Percentiles rank a stretch among this genome's conserved stretches.
Conservation (phyloP, 2,113 vertebrate species). For the Rousettus leschenaultii region DNA sequence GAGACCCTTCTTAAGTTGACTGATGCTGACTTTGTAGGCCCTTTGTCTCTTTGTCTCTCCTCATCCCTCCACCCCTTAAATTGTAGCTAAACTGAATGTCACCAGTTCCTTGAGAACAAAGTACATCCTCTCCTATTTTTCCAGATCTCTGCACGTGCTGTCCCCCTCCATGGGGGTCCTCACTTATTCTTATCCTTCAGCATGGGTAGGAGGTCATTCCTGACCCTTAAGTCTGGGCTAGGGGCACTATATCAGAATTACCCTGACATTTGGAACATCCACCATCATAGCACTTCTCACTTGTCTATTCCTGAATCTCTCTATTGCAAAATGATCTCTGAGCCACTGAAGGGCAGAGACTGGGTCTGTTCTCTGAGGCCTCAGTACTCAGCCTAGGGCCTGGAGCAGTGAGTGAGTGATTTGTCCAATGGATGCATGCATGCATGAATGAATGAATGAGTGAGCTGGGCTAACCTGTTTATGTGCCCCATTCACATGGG, state of each 20-base stretch:
- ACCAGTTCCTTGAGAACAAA: not conserved
- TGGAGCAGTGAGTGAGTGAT: not conserved
- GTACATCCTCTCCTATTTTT: not conserved
- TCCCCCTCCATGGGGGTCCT: too few relatives aligned
- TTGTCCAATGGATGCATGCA: not conserved
- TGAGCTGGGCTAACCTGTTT: too few relatives aligned
- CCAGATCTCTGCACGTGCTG: fast-evolving
- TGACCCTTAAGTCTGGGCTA: not conserved
- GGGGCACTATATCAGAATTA: not conserved
- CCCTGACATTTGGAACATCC: not conserved
- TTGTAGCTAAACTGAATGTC: not conserved
- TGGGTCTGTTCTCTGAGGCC: not conserved
- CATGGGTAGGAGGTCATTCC: not conserved
- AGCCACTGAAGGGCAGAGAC: too few relatives aligned
- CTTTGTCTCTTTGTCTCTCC: not conserved
- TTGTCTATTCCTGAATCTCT: not conserved
- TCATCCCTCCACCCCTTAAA: not conserved
- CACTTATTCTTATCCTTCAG: not conserved
- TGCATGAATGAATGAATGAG: too few relatives aligned
- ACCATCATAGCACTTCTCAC: too few relatives aligned
- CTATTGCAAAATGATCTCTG: not conserved
- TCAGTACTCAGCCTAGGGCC: not conserved
- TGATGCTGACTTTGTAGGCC: not conserved
- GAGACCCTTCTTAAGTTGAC: not conserved
- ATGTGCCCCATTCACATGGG: not conserved